Conservation (phyloP, 2,113 vertebrate genomes). For the Polypterus senegalus region DNA sequence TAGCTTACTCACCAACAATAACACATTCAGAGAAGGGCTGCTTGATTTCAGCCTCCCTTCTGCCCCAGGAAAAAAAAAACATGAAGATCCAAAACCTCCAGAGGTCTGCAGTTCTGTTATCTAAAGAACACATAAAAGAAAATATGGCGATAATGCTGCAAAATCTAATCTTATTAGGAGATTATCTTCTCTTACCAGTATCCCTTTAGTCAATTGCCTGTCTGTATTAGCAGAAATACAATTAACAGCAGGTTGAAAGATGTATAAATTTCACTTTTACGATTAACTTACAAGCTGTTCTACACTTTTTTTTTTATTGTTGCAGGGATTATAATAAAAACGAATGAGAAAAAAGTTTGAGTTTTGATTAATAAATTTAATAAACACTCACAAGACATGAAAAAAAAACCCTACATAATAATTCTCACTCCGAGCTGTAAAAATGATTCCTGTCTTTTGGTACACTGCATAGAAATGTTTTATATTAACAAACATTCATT, state of each 20-base stretch:
- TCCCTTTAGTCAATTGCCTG: background rate
- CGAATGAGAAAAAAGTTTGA: no score
- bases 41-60: background rate
- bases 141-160: background rate
- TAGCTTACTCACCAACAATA: background rate
- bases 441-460: no score
- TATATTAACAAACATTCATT: no score
- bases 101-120: background rate
- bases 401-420: no score
- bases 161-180: conserved; percentile 12
- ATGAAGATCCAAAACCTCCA: background rate
- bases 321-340: no score
- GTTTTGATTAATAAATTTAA: no score
- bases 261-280: no score
- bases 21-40: conserved; percentile 5
- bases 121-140: conserved; percentile 6
- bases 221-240: conserved; percentile 6
- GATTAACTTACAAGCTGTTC: no score
- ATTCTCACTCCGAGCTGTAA: no score
- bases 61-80: background rate
- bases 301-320: no score
- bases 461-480: no score
- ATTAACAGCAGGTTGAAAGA: background rate
- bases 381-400: no score
- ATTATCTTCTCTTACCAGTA: conserved; percentile 2